These are phyloP conservation scores for Tragelaphus strepsiceros DNA, from an alignment of 2,113 vertebrate genomes.

Conservation along the genomic window DNA sequence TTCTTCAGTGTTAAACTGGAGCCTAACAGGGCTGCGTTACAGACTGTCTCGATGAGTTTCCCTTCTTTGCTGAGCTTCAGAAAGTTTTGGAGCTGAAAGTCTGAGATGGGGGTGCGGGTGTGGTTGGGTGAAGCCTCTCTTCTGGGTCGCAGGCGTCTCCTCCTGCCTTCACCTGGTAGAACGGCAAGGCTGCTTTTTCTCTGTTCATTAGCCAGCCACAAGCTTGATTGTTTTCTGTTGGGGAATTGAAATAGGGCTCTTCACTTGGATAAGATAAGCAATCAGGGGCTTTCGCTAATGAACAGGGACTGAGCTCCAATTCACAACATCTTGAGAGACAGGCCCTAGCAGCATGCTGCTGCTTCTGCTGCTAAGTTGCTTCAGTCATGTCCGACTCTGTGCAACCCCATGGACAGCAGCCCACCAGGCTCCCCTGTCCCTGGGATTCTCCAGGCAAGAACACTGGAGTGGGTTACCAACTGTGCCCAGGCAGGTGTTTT, in stretches of 20 bases:
- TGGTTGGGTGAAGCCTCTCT: neutral
- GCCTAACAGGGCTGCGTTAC: neutral
- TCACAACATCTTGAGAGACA: neutral
- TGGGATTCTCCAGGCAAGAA: too few species aligned
- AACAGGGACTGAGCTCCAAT: neutral
- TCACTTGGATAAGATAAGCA: neutral
- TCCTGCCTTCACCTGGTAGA: neutral
- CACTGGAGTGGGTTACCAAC: too few species aligned
- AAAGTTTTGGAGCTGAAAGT: neutral
- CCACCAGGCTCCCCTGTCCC: too few species aligned
- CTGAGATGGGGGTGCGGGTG: neutral
- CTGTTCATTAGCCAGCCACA: neutral
- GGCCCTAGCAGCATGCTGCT: neutral
- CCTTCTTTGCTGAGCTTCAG: neutral
- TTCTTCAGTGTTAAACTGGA: neutral
- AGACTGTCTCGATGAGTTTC: neutral
- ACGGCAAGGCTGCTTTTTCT: neutral
- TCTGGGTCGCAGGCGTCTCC: accelerated
- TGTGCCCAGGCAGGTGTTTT: neutral
- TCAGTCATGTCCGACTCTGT: too few species aligned
- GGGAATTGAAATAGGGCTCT: neutral
- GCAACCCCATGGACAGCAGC: too few species aligned
- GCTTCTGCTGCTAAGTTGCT: too few species aligned
- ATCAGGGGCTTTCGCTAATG: neutral
- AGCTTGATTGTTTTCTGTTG: neutral